Evolutionary conservation across 1,140 invertebrate genomes (phyloP).

Genomic region (Philotrypesis tridentata): DNA sequence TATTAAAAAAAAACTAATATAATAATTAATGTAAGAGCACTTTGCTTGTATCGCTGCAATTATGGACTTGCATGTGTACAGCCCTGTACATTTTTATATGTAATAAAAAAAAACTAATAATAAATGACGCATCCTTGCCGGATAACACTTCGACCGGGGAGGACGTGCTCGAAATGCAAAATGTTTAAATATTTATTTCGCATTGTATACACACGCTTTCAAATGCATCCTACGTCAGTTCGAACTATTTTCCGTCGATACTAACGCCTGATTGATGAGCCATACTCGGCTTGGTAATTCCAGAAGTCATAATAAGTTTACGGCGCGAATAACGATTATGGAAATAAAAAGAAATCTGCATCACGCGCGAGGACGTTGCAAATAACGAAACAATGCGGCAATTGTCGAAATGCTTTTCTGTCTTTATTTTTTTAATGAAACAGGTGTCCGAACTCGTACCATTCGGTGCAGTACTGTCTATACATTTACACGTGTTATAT

Average conservation of each 20-base stretch:
- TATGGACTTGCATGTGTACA: constrained; percentile 67
- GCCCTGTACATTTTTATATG: constrained; percentile 69
- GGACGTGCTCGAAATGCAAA: constrained; percentile 29
- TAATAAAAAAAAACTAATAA: constrained; percentile 59
- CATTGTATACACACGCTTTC: not conserved
- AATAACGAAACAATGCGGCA: not conserved
- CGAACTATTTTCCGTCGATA: not conserved
- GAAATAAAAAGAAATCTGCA: not conserved
- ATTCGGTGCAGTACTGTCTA: no score
- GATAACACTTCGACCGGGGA: not conserved
- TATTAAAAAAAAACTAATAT: constrained; percentile 63
- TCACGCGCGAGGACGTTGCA: not conserved
- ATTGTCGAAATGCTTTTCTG: not conserved
- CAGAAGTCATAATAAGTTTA: not conserved
- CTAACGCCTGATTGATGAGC: no score
- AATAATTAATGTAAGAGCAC: constrained; percentile 66
- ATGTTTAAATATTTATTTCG: constrained; percentile 23
- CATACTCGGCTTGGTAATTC: not conserved
- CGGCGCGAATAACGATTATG: no score
- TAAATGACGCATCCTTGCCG: constrained; percentile 33
- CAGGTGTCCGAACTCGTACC: no score
- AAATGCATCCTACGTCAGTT: not conserved
- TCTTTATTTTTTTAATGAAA: no score
- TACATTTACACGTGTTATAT: not conserved
- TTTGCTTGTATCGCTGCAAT: constrained; percentile 68